These are phyloP conservation scores for Dermatemys mawii DNA, from an alignment of 2,113 vertebrate genomes.

Conservation along the genomic window DNA sequence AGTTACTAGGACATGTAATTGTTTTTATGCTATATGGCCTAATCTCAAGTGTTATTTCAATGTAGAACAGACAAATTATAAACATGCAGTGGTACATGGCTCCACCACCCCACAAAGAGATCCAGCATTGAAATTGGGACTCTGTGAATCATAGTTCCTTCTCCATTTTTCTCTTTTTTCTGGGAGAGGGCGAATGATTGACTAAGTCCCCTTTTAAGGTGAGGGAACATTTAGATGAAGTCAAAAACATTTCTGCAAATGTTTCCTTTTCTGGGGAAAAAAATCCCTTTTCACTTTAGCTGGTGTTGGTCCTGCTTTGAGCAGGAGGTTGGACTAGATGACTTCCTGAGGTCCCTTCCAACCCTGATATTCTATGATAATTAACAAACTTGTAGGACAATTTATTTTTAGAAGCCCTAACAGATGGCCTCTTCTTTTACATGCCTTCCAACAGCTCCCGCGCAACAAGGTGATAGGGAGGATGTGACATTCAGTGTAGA, in stretches of 20 bases:
- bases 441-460: neutral
- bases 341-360: too few relatives aligned
- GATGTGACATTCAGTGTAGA: neutral
- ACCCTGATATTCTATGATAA: too few relatives aligned
- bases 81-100: neutral
- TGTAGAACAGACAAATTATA: neutral
- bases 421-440: neutral
- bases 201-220: neutral
- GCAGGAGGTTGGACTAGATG: too few relatives aligned
- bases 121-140: neutral
- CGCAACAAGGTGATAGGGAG: neutral
- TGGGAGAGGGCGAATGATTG: neutral
- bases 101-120: accelerated
- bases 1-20: accelerated
- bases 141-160: neutral
- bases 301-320: too few relatives aligned
- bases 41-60: neutral
- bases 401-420: too few relatives aligned
- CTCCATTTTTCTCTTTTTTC: neutral
- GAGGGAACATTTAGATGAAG: neutral
- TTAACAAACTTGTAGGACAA: neutral
- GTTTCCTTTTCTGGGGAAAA: neutral
- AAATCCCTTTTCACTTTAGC: too few relatives aligned
- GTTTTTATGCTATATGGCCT: neutral
- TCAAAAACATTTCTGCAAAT: neutral